Conservation (phyloP, 2,888 invertebrate genomes). For the Microctonus brassicae region DNA sequence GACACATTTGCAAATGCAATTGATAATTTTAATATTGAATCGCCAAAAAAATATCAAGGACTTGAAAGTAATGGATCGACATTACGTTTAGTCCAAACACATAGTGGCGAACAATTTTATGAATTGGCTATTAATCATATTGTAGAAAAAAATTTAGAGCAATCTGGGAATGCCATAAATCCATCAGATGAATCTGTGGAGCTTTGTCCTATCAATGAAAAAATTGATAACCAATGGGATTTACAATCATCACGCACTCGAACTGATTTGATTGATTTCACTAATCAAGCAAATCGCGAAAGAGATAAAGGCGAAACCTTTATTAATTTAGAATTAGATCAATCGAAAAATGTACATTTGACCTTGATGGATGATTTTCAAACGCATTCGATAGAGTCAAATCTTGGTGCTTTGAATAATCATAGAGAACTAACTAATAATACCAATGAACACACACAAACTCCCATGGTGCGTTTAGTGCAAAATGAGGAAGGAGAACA, state of each 20-base stretch:
- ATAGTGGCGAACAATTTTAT: conserved; percentile 60
- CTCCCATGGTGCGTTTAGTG: conserved; percentile 48
- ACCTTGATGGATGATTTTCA: background rate
- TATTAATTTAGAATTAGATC: conserved; percentile 12
- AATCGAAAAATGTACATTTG: background rate
- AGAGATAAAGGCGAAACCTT: background rate
- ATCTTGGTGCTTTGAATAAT: conserved; percentile 25
- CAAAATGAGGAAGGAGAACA: conserved; percentile 56
- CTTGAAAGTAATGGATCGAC: conserved; percentile 42
- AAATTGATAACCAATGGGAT: conserved; percentile 10
- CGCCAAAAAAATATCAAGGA: background rate
- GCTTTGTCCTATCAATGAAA: conserved; percentile 6
- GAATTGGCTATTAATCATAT: conserved; percentile 59
- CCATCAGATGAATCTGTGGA: conserved; percentile 24
- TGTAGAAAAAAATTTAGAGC: conserved; percentile 15
- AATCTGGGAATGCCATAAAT: conserved; percentile 5
- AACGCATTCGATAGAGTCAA: background rate
- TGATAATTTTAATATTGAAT: background rate
- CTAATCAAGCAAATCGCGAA: background rate
- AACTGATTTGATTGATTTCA: conserved; percentile 16
- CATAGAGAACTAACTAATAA: conserved; percentile 32
- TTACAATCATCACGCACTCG: background rate
- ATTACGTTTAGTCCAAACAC: conserved; percentile 56
- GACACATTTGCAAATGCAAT: background rate
- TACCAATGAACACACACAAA: conserved; percentile 42